Evolutionary conservation across 2,113 vertebrate species (phyloP).

Genomic region (Quiscalus mexicanus): DNA sequence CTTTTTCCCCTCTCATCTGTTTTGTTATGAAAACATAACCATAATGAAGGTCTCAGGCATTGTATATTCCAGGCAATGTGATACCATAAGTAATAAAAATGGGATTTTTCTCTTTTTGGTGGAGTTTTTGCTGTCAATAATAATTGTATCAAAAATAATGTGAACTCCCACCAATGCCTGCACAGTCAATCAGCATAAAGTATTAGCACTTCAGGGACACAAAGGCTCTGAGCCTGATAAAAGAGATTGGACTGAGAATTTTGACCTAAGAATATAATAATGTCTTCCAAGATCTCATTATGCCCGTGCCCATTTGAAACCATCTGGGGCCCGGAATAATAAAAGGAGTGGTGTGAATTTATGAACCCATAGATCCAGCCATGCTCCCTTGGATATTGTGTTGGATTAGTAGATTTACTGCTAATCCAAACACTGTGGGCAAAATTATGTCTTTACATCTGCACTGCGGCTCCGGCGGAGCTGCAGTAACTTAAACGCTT

Average conservation of each 20-base stretch:
- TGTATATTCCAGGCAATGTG: conserved; percentile 3
- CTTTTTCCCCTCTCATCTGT: not conserved
- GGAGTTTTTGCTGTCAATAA: conserved; percentile 52
- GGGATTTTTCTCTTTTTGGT: not conserved
- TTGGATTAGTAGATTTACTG: conserved; percentile 71
- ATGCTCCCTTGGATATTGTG: conserved; percentile 61
- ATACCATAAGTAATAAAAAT: conserved; percentile 30
- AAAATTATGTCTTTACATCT: conserved; percentile 65
- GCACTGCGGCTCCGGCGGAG: conserved; percentile 13
- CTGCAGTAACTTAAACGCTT: conserved; percentile 29
- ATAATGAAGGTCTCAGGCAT: not conserved
- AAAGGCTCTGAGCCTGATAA: conserved; percentile 46
- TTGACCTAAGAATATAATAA: conserved; percentile 75
- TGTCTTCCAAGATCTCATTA: conserved; percentile 72
- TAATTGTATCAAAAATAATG: conserved; percentile 60
- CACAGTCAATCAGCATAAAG: conserved; percentile 65
- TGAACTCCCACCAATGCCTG: conserved; percentile 38
- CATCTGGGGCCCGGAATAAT: conserved; percentile 68
- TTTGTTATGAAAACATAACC: conserved; percentile 44
- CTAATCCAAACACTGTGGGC: conserved; percentile 64
- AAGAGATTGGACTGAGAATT: conserved; percentile 62
- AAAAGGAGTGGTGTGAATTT: conserved; percentile 66
- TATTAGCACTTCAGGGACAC: conserved; percentile 71
- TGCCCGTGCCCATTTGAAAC: conserved; percentile 43
- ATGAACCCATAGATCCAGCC: conserved; percentile 58